A percentile compares a stretch with the other conserved stretches of the same genome.
phyloP scores from a whole-genome alignment of 2,888 invertebrate genomes.

The Junonia oenone region DNA sequence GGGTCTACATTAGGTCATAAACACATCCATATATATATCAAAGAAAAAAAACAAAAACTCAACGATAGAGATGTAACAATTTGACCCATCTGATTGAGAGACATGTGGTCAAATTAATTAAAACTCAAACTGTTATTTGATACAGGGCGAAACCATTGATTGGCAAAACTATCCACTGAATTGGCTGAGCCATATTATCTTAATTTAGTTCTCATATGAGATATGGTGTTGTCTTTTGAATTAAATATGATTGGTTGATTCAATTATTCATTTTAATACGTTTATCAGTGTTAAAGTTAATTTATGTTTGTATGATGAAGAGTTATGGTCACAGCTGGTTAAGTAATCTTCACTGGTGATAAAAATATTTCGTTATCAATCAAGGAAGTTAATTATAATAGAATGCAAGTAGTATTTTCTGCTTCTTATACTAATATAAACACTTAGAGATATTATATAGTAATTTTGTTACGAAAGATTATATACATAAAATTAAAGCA shows the following conservation, averaged over 20 bases:
- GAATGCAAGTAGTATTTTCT: too few species aligned
- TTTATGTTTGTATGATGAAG: not conserved
- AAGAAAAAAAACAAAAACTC: slow-evolving; percentile 1
- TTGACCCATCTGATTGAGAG: slow-evolving; percentile 9
- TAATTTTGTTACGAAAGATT: too few species aligned
- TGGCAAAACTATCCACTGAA: slow-evolving; percentile 15
- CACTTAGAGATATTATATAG: too few species aligned
- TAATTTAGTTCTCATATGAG: slow-evolving; percentile 12
- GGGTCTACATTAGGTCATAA: slow-evolving; percentile 6
- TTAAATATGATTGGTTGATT: slow-evolving; percentile 8
- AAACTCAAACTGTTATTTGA: slow-evolving; percentile 11
- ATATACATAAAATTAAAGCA: too few species aligned
- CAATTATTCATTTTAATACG: not conserved
- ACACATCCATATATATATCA: slow-evolving; percentile 1
- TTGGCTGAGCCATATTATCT: not conserved
- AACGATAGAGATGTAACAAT: not conserved
- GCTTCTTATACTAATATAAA: too few species aligned
- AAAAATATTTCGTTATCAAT: too few species aligned
- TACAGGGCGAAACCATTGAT: slow-evolving; percentile 16
- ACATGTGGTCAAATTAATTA: slow-evolving; percentile 21
- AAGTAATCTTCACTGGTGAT: too few species aligned
- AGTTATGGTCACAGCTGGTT: too few species aligned
- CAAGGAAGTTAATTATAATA: too few species aligned
- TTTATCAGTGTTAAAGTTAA: not conserved
- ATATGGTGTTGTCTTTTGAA: not conserved